Base-by-base conservation (phyloP, 2,888 invertebrate genomes). In the Ophion ellenae region DNA sequence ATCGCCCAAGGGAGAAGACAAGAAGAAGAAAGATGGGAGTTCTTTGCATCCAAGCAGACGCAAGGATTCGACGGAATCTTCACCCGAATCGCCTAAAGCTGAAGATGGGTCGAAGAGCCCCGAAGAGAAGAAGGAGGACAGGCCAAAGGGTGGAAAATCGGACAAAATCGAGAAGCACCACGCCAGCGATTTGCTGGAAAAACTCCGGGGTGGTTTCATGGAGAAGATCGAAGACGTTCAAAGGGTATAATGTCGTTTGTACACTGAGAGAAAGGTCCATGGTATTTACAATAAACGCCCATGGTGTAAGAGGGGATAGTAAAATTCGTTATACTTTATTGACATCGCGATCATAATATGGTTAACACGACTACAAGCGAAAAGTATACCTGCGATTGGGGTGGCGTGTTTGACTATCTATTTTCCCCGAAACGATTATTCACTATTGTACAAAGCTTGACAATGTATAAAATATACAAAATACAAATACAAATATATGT, bases 221-320 rank as follows among this genome's bases (percentile, higher is more conserved):
- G 95, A 95, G 86, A 95, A 95, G 86, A 95, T 96, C 67, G 96
- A 96, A 89, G 95, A 94, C 90, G 94, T 96, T 69, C 95, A 96
- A 88, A 95, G 96, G 96, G 96, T 96, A 96, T 14, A 67, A 59
- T 64, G 76, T 53, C 17, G 4, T 53, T 53, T 17, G 3, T 53
- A 17, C 53, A 11, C 24, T 24, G 24, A 24, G 24, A 24, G 24
- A 24, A 24, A 1, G 1, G 24, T 24, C 24, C 24, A 24, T 24
- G 24, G 24, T 24, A 24, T 24, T 24, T 24, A 24, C 24, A 24
- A 24, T 1, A 24, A 24, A 24, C 24, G 24, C 24, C 24, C 24
- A 24, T 24, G 24, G 24, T 24, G 0, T 1, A 24, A 24, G 24
- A 24, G 24, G 24, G 24, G 24, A 24, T 24, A 24, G 24, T 24